Evolutionary conservation across 2,888 invertebrate genomes (phyloP).

Genomic region (Sinelater perroti): DNA sequence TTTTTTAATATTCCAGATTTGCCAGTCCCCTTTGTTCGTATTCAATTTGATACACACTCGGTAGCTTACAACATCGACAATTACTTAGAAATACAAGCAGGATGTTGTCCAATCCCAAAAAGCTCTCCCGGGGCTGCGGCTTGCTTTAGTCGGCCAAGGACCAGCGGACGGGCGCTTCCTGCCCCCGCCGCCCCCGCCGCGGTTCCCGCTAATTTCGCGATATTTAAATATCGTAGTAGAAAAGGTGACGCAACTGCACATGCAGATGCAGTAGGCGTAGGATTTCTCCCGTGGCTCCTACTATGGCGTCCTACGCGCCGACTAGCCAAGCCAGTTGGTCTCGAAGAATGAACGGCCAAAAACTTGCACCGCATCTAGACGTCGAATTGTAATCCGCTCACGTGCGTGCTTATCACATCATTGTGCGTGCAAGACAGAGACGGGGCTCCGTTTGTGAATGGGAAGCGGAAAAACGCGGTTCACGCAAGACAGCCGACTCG

Average conservation of each 20-base stretch:
- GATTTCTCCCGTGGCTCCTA: constrained; percentile 22
- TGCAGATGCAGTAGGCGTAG: constrained; percentile 14
- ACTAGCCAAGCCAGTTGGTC: constrained; percentile 19
- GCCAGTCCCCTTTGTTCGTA: no score
- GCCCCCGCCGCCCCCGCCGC: not conserved
- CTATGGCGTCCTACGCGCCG: constrained; percentile 12
- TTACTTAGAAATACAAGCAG: no score
- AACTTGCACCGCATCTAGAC: constrained; percentile 16
- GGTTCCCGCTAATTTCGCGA: constrained; percentile 14
- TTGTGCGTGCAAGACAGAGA: constrained; percentile 15
- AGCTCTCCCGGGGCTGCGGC: no score
- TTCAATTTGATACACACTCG: no score
- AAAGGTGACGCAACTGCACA: constrained; percentile 16
- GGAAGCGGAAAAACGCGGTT: not conserved
- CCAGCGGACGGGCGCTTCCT: no score
- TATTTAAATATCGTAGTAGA: constrained; percentile 15
- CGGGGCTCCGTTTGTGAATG: constrained; percentile 15
- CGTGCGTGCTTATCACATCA: constrained; percentile 10
- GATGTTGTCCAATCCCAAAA: no score
- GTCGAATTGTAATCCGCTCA: constrained; percentile 18
- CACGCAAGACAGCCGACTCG: constrained; percentile 9
- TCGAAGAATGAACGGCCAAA: constrained; percentile 21
- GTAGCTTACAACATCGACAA: no score
- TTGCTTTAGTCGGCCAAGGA: no score
- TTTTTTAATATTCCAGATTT: no score